Conservation (phyloP, 2,113 vertebrate genomes). For the Seriola aureovittata region DNA sequence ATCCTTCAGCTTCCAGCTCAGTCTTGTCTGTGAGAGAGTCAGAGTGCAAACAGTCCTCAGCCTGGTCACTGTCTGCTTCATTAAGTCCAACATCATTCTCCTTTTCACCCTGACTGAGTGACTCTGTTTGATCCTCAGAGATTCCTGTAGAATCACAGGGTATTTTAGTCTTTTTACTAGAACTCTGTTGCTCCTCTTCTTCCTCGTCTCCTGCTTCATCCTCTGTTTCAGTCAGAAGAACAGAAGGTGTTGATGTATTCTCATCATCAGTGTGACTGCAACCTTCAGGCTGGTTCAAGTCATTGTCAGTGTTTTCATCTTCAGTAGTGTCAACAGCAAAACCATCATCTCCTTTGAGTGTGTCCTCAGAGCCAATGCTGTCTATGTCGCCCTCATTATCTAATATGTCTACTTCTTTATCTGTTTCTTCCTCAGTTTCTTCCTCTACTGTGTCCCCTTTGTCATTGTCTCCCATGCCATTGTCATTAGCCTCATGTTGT, state of each 20-base stretch:
- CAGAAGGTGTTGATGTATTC: constrained; percentile 15
- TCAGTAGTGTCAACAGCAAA: constrained; percentile 66
- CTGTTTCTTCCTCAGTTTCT: constrained; percentile 14
- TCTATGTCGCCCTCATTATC: constrained; percentile 65
- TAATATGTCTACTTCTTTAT: constrained; percentile 36
- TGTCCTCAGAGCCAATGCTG: constrained; percentile 75
- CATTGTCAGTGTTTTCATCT: constrained; percentile 72
- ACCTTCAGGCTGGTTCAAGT: constrained; percentile 57
- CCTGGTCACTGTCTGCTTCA: constrained; percentile 50
- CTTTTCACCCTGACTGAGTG: constrained; percentile 31
- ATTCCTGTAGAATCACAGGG: constrained; percentile 26
- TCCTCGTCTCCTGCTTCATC: constrained; percentile 55
- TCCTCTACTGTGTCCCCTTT: constrained; percentile 42
- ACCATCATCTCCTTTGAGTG: constrained; percentile 63
- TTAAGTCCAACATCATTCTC: constrained; percentile 36
- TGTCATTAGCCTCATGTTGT: constrained; percentile 56
- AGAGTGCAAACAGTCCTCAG: constrained; percentile 39
- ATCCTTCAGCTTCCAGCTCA: constrained; percentile 56
- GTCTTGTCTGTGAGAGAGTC: constrained; percentile 46
- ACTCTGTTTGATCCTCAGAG: constrained; percentile 52
- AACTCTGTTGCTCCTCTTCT: constrained; percentile 39
- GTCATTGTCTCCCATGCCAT: constrained; percentile 22
- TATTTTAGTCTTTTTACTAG: constrained; percentile 55
- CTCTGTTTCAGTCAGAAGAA: constrained; percentile 47
- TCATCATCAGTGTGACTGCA: constrained; percentile 58